A percentile compares a stretch with the other conserved stretches of the same genome.
phyloP scores from a whole-genome alignment of 2,888 invertebrate species.

The Calliscelio sp. region DNA sequence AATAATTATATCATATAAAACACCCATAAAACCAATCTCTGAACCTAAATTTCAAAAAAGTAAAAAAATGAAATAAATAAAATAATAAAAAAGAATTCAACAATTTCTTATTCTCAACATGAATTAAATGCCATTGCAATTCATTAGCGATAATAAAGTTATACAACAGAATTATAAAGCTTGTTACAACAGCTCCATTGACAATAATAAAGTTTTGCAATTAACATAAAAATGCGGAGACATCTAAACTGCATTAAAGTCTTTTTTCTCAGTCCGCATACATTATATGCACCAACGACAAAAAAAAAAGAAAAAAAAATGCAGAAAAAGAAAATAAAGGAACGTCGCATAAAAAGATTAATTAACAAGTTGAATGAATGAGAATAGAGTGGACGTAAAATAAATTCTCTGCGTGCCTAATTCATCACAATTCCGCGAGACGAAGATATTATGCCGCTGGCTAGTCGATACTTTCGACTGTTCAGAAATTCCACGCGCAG shows the following conservation, averaged over 20 bases:
- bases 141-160: background rate
- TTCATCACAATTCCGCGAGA: no score
- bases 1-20: no score
- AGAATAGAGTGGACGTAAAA: slow-evolving; percentile 1
- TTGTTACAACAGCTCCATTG: background rate
- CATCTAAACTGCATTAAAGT: background rate
- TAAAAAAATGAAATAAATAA: no score
- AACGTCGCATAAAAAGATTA: slow-evolving; percentile 3
- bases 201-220: background rate
- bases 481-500: slow-evolving; percentile 43
- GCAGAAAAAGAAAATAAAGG: background rate
- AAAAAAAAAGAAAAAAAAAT: no score
- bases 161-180: background rate
- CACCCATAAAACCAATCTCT: no score
- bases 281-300: background rate
- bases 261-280: background rate
- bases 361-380: slow-evolving; percentile 31
- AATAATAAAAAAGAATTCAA: background rate
- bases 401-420: slow-evolving; percentile 26
- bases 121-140: background rate
- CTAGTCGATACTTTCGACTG: slow-evolving; percentile 10
- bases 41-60: no score
- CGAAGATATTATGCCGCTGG: background rate
- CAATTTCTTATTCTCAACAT: background rate
- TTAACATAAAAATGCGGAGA: slow-evolving; percentile 3